Evolutionary conservation across 1,140 invertebrate genomes (phyloP), one percentile per base, ranked within the genome.

Genomic region (Drosophila serrata): DNA sequence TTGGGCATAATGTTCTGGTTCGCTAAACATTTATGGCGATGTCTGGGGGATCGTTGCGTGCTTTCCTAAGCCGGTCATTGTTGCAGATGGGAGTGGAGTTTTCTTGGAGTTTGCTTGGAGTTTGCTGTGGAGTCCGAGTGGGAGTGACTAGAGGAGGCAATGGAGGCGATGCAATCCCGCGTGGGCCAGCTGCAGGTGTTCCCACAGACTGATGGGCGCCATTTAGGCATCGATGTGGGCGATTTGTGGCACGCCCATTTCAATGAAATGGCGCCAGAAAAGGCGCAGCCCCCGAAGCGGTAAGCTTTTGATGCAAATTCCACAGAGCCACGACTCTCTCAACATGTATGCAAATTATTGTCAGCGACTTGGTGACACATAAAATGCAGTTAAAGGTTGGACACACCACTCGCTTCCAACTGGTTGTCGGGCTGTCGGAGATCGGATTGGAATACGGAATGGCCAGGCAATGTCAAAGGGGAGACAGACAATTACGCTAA

Each of bases 401-500:
- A 63, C 72, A 63, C 22, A 59, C 15, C 72, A 62, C 17, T 63
- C 27, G 39, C 60, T 79, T 37, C 46, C 24, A 57, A 64, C 48
- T 76, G 74, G 43, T 42, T 75, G 51, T 3, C 31, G 17, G 17
- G 31, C 29, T 53, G 19, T 62, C 37, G 62, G 40, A 19, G 24
- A 17, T 39, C 42, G 39, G 51, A 6, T 60, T 24, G 22, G 62
- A 29, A 43, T 39, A 70, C 35, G 37, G 61, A 57, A 60, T 48
- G 27, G 58, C 65, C 70, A 57, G 59, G 62, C 68, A 61, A 84
- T 84, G 82, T 88, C 82, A 87, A 87, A 87, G 82, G 85, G 82
- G 82, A 78, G 70, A 91, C 87, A 91, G 80, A 87, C 87, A 91
- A 91, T 91, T 91, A 91, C 87, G 58, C 80, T 91, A 91, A 91